phyloP scores from a whole-genome alignment of 1,140 invertebrate species.

The Pseudomyrmex dendroicus region DNA sequence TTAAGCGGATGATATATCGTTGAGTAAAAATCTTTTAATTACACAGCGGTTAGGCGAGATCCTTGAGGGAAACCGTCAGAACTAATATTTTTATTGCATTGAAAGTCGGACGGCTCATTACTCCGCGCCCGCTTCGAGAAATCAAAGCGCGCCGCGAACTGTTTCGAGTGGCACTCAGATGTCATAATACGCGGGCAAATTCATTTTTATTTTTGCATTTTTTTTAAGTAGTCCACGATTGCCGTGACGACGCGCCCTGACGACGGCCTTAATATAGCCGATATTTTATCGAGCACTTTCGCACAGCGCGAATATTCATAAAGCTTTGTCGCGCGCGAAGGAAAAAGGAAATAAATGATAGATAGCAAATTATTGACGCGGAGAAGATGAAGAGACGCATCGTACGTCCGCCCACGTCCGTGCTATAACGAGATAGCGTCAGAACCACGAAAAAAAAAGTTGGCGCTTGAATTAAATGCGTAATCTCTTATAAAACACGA shows the following conservation, averaged over 20 bases:
- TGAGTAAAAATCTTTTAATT: not conserved
- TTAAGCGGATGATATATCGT: not conserved
- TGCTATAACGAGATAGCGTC: not conserved
- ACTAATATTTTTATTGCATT: constrained; percentile 39
- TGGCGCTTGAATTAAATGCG: constrained; percentile 5
- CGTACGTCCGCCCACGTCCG: not conserved
- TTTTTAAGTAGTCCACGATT: not conserved
- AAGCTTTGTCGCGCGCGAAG: constrained; percentile 10
- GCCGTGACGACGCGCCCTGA: not conserved
- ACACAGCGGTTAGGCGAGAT: not conserved
- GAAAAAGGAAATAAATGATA: constrained; percentile 39
- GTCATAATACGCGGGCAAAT: constrained; percentile 13
- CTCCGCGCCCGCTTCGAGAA: constrained; percentile 3
- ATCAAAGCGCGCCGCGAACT: constrained; percentile 25
- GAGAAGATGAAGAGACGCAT: not conserved
- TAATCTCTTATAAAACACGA: constrained; percentile 25
- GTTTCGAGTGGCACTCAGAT: constrained; percentile 29
- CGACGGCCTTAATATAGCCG: not conserved
- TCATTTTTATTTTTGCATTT: constrained; percentile 34
- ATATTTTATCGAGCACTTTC: constrained; percentile 47
- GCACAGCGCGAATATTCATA: constrained; percentile 37
- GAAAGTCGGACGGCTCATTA: constrained; percentile 20
- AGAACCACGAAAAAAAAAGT: not conserved
- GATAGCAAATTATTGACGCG: not conserved
- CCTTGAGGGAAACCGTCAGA: not conserved